Conservation (phyloP, 2,113 vertebrate species). For the Protobothrops flavoviridis region DNA sequence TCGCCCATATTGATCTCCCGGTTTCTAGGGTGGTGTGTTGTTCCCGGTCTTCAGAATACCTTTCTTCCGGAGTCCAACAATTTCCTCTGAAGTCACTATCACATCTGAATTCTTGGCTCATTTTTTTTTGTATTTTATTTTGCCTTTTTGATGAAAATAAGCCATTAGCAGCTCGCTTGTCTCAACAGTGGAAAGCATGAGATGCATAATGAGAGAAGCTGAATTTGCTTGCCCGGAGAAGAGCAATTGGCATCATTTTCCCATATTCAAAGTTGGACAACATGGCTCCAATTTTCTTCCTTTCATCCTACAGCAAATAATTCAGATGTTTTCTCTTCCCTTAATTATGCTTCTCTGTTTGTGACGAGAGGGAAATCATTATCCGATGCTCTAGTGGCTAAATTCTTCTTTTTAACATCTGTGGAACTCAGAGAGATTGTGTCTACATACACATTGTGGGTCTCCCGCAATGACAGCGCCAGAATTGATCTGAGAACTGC, state of each 20-base stretch:
- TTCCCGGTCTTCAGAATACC: not conserved
- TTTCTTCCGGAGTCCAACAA: not conserved
- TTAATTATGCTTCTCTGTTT: conserved; percentile 58
- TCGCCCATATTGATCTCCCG: no score
- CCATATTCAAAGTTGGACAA: conserved; percentile 63
- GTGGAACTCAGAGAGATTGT: conserved; percentile 17
- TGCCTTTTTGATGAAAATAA: conserved; percentile 34
- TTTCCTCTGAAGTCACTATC: not conserved
- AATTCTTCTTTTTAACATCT: conserved; percentile 55
- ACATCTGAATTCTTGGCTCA: conserved; percentile 19
- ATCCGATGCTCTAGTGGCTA: conserved; percentile 36
- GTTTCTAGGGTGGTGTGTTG: no score
- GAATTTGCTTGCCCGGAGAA: conserved; percentile 36
- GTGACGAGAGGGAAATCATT: conserved; percentile 47
- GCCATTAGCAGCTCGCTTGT: conserved; percentile 45
- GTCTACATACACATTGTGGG: not conserved
- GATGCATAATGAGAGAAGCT: conserved; percentile 38
- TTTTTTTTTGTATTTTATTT: conserved; percentile 16
- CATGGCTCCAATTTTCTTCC: conserved; percentile 55
- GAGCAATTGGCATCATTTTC: conserved; percentile 46
- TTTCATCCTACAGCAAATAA: conserved; percentile 60
- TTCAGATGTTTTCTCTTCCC: conserved; percentile 43
- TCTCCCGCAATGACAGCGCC: not conserved
- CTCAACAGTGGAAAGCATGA: conserved; percentile 46
- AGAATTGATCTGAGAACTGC: not conserved